phyloP scores from a whole-genome alignment of 2,797 vertebrate species.

The Tachyglossus aculeatus region DNA sequence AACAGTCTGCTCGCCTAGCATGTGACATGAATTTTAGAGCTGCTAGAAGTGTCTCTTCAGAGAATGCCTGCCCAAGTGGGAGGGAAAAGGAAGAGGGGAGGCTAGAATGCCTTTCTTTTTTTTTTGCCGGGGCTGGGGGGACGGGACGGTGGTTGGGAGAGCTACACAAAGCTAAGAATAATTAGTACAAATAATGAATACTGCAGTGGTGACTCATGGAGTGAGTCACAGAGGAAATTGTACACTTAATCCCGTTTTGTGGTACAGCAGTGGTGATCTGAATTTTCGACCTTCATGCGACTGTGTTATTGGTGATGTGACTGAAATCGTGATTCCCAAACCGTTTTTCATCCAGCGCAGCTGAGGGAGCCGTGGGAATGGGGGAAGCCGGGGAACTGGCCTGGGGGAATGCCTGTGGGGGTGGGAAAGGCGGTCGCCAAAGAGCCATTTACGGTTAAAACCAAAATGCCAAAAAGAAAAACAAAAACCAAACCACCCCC shows the following conservation, averaged over 20 bases:
- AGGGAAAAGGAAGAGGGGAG: conserved; percentile 60
- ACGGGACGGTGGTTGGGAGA: too few relatives aligned
- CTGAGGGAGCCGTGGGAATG: background rate
- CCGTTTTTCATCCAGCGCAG: background rate
- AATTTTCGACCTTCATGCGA: background rate
- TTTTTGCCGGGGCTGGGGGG: too few relatives aligned
- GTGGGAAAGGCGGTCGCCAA: background rate
- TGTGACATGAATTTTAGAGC: background rate
- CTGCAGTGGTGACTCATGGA: conserved; percentile 45
- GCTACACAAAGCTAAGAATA: conserved; percentile 46
- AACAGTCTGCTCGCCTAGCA: background rate
- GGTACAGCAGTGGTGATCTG: background rate
- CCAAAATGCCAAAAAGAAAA: background rate
- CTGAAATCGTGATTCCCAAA: background rate
- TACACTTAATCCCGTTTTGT: conserved; percentile 26
- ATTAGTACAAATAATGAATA: conserved; percentile 50
- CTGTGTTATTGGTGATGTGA: background rate
- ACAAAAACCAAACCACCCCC: rapidly evolving
- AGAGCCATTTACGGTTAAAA: rapidly evolving
- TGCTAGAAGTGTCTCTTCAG: conserved; percentile 44
- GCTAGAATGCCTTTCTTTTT: too few relatives aligned
- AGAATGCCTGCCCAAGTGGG: conserved; percentile 15
- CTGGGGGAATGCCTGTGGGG: background rate
- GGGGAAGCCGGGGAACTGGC: background rate
- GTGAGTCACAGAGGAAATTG: conserved; percentile 59